Evolutionary conservation across 2,113 vertebrate species (phyloP).

Genomic region (Pristiophorus japonicus): DNA sequence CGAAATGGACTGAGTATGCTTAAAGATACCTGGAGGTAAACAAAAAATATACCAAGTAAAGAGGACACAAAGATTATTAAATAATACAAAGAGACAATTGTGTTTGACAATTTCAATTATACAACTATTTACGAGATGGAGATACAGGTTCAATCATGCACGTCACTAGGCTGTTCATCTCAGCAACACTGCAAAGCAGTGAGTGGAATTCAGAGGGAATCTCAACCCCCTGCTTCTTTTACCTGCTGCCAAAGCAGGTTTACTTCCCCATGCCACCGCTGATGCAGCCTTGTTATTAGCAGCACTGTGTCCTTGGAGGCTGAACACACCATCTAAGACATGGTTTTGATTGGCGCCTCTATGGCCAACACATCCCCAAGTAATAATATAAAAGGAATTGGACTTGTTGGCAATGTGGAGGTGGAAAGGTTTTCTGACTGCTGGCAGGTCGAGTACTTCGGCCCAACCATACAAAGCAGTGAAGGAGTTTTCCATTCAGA

Average conservation of each 20-base stretch:
- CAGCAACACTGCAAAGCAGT: not conserved
- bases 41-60: constrained; percentile 16
- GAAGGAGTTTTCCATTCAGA: not conserved
- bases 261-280: not conserved
- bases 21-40: constrained; percentile 78
- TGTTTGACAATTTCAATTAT: not conserved
- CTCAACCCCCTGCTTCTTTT: not conserved
- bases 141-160: not conserved
- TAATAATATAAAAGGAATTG: not conserved
- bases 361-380: not conserved
- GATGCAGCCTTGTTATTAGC: not conserved
- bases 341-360: not conserved
- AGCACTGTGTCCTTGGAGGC: not conserved
- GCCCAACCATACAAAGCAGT: not conserved
- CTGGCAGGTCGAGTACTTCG: not conserved
- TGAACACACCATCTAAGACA: not conserved
- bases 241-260: not conserved
- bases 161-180: not conserved
- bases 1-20: constrained; percentile 88
- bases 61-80: not conserved
- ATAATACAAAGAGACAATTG: not conserved
- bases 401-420: not conserved
- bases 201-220: not conserved
- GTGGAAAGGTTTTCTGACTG: not conserved
- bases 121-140: not conserved